Base-by-base conservation (phyloP, 2,797 vertebrate genomes). In the Diceros bicornis region DNA sequence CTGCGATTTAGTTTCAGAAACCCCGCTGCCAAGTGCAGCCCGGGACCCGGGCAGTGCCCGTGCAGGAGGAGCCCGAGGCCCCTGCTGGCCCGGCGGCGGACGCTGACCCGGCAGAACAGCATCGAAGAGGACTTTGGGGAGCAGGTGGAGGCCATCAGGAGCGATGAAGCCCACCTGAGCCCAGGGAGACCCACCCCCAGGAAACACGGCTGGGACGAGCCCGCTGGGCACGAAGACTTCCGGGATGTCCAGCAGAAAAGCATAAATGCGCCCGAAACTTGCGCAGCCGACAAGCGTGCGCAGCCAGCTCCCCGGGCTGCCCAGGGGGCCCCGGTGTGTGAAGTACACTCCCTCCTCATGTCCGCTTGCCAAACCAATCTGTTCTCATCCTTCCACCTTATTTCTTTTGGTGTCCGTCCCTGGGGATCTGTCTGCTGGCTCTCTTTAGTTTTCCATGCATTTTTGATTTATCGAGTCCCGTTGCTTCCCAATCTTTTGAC, bases 271-370 rank as follows among this genome's bases (percentile, higher is more conserved):
- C 98, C 98, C 93, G 99, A 99, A 98, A 97, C 98, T 99, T 99
- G 99, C 99, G 99, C 99, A 97, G 85, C 98, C 98, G 99, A 98
- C 99, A 98, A 97, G 97, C 98, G 98, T 98, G 98, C 99, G 98
- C 99, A 98, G 97, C 99, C 99, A 20, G 61, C 98, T 98, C 99
- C 98, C 99, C 99, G 98, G 98, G 98, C 98, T 25, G 98, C 99
- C 96, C 99, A 99, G 98, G 99, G 99, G 98, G 98, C 99, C 98
- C 98, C 98, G 99, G 99, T 99, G 99, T 99, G 99, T 99, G 98
- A 97, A 98, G 98, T 99, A 98, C 98, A 99, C 98, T 97, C 93
- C 97, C 98, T 98, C 97, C 97, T 97, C 95, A 69, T 99, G 98
- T 98, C 99, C 98, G 99, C 99, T 99, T 99, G 99, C 98, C 98